Conservation (phyloP, 2,113 vertebrate species). For the Chaetodon auriga region DNA sequence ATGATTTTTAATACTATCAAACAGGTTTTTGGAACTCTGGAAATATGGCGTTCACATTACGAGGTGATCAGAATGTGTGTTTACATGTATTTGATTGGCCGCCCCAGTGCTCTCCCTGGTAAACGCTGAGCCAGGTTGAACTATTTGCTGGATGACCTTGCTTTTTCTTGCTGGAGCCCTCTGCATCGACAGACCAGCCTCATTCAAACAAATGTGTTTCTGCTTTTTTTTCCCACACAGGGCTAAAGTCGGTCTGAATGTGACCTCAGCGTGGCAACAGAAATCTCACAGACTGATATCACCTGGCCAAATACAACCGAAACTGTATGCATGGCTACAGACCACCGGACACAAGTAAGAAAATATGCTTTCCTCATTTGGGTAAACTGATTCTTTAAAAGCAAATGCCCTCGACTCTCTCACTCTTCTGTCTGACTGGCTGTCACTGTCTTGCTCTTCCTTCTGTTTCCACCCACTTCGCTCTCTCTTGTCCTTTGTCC, state of each 20-base stretch:
- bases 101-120: no score
- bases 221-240: neutral
- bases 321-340: neutral
- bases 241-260: neutral
- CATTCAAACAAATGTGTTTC: neutral
- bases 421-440: neutral
- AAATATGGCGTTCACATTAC: neutral
- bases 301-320: neutral
- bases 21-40: neutral
- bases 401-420: slow-evolving; percentile 20
- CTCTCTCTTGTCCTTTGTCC: slow-evolving; percentile 50
- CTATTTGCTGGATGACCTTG: neutral
- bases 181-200: neutral
- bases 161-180: neutral
- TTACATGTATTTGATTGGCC: neutral
- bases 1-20: neutral
- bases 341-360: neutral
- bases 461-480: slow-evolving; percentile 5
- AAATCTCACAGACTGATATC: slow-evolving; percentile 1
- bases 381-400: slow-evolving; percentile 43
- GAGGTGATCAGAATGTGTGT: neutral
- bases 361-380: slow-evolving; percentile 28
- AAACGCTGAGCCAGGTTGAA: neutral
- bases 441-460: slow-evolving; percentile 1
- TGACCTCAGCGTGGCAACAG: neutral